A percentile compares a stretch with the other conserved stretches of the same genome.
Evolutionary conservation across 2,888 invertebrate species (phyloP).

Genomic region (Stramonita haemastoma): DNA sequence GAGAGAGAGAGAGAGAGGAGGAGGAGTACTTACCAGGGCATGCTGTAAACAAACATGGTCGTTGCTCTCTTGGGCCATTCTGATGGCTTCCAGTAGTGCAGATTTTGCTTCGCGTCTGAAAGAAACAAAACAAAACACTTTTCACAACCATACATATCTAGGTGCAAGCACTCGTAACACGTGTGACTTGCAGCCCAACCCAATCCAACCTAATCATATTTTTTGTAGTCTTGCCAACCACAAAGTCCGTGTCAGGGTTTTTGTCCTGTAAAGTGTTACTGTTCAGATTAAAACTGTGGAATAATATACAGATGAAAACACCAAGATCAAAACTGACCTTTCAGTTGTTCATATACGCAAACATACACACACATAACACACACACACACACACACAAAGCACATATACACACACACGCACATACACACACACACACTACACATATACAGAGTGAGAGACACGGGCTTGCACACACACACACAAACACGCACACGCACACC

Average conservation of each 20-base stretch:
- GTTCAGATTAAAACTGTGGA: no score
- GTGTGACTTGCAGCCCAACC: background rate
- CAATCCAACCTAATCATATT: background rate
- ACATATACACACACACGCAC: background rate
- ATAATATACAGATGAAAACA: no score
- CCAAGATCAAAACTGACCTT: no score
- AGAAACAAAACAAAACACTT: background rate
- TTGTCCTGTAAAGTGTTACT: no score
- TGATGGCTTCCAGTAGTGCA: conserved; percentile 91
- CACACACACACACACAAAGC: no score
- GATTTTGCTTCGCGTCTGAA: conserved; percentile 84
- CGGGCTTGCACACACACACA: no score
- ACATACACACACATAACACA: no score
- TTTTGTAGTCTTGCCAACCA: no score
- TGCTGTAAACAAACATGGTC: conserved; percentile 91
- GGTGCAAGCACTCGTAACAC: background rate
- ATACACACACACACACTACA: background rate
- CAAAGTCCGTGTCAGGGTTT: no score
- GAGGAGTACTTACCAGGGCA: conserved; percentile 81
- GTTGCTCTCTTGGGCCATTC: conserved; percentile 91
- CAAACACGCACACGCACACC: background rate
- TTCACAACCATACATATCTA: no score
- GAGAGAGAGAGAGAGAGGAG: background rate
- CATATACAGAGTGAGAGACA: no score
- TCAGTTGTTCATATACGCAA: no score